phyloP scores from a whole-genome alignment of 2,113 vertebrate species.

The Trematocara unimaculatum region DNA sequence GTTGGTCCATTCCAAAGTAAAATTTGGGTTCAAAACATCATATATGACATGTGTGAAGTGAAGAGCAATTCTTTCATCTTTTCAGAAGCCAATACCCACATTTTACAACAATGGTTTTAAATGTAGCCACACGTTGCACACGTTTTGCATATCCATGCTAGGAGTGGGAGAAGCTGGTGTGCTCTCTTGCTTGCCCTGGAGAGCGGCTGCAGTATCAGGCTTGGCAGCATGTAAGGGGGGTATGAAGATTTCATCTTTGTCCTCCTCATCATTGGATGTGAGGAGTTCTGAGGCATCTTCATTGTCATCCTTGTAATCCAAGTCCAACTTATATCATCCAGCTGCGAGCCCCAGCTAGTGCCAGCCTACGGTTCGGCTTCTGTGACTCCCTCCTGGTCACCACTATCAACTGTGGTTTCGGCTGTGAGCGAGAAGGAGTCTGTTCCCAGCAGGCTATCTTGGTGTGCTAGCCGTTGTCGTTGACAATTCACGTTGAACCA shows the following conservation, averaged over 20 bases:
- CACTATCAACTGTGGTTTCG: neutral
- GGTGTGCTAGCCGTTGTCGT: neutral
- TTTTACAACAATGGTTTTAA: neutral
- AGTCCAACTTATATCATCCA: neutral
- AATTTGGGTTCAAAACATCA: neutral
- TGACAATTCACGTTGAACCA: neutral
- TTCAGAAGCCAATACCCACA: neutral
- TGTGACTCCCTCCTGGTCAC: neutral
- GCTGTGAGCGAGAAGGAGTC: neutral
- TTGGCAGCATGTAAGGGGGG: neutral
- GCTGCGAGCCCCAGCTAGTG: accelerated
- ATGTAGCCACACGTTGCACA: neutral
- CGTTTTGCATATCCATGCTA: neutral
- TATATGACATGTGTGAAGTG: neutral
- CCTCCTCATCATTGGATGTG: neutral
- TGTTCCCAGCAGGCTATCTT: neutral
- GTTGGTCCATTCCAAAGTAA: neutral
- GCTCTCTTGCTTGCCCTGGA: neutral
- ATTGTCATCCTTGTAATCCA: neutral
- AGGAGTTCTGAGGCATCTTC: neutral
- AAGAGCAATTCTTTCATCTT: neutral
- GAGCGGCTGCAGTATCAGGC: neutral
- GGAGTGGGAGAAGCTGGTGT: neutral
- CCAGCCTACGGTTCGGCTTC: neutral
- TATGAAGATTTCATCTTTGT: neutral